phyloP scores from a whole-genome alignment of 1,140 invertebrate species.

The Trissolcus basalis region DNA sequence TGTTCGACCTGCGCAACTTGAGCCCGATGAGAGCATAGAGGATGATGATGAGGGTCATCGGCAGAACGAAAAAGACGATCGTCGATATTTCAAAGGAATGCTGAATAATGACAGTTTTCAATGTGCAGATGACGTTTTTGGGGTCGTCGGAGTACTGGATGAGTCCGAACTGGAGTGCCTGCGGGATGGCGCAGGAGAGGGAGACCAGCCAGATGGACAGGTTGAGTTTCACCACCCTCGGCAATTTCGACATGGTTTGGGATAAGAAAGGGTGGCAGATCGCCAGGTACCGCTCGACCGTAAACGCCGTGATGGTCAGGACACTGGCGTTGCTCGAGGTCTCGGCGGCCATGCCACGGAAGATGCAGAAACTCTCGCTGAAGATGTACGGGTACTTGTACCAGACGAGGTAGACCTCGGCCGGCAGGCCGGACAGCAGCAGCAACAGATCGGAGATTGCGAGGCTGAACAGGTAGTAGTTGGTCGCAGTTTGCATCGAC shows the following conservation, averaged over 20 bases:
- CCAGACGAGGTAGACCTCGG: constrained; percentile 92
- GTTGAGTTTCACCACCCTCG: constrained; percentile 83
- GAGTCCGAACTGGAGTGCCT: constrained; percentile 85
- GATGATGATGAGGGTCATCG: constrained; percentile 90
- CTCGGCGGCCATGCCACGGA: constrained; percentile 89
- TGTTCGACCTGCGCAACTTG: constrained; percentile 81
- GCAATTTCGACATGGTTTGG: constrained; percentile 89
- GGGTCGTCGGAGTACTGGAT: constrained; percentile 73
- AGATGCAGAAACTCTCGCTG: constrained; percentile 89
- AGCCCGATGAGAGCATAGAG: constrained; percentile 89
- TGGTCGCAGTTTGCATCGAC: constrained; percentile 94
- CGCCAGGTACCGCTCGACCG: constrained; percentile 92
- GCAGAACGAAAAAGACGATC: constrained; percentile 89
- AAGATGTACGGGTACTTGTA: constrained; percentile 92
- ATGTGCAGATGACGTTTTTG: constrained; percentile 76
- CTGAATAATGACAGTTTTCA: constrained; percentile 80
- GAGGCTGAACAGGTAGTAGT: constrained; percentile 95
- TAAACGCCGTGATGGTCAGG: constrained; percentile 94
- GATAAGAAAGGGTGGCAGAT: constrained; percentile 94
- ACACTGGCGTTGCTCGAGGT: constrained; percentile 95
- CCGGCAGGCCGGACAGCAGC: constrained; percentile 86
- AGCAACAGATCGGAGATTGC: constrained; percentile 95
- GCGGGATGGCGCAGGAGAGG: constrained; percentile 85
- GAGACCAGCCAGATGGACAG: constrained; percentile 84
- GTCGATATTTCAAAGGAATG: constrained; percentile 91